Evolutionary conservation across 1,140 invertebrate genomes (phyloP), one percentile per base, ranked within the genome.

Genomic region (Belonocnema kinseyi): DNA sequence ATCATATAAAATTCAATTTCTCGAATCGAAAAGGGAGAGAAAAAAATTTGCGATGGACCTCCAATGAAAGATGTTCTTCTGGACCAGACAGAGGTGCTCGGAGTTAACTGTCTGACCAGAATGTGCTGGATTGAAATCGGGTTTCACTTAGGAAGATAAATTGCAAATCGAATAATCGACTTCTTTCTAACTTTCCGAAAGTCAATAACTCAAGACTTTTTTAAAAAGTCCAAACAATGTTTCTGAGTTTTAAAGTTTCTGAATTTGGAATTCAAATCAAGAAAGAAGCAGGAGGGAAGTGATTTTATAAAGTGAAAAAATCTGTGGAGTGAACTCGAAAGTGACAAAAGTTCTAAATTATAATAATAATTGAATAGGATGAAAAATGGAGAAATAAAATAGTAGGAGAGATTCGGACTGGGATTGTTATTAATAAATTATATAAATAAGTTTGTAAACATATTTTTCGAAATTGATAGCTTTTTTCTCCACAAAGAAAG

Each of bases 1-100:
- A 50, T 72, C 40, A 50, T 72, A n/a, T 50, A n/a, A 40, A n/a
- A 17, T 21, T n/a, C 66, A 76, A 74, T 75, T 76, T 76, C 50
- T 46, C 10, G 40, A 46, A 46, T 46, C 40, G 40, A 10, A 46
- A 19, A 14, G 50, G 19, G 11, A 13, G 14, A 19, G 46, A 73
- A 73, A 16, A 51, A n/a, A 26, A 33, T 33, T 33, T 46, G 33
- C n/a, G 5, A 46, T 73, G 50, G 19, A 53, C 51, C 33, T 26
- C 16, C 13, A 33, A 26, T 52, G 52, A 54, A 73, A 53, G 33
- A 33, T 54, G 72, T 73, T 73, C 51, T 26, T 53, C n/a, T 54
- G 40, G 53, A 54, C 52, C 51, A 73, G 72, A 73, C 53, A 52
- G 72, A 73, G 21, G 51, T 53, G 72, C 46, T 26, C 33, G 50